A percentile compares a stretch with the other conserved stretches of the same genome.
phyloP scores from a whole-genome alignment of 64 coral and sea anemone genomes.

The Pocillopora verrucosa region DNA sequence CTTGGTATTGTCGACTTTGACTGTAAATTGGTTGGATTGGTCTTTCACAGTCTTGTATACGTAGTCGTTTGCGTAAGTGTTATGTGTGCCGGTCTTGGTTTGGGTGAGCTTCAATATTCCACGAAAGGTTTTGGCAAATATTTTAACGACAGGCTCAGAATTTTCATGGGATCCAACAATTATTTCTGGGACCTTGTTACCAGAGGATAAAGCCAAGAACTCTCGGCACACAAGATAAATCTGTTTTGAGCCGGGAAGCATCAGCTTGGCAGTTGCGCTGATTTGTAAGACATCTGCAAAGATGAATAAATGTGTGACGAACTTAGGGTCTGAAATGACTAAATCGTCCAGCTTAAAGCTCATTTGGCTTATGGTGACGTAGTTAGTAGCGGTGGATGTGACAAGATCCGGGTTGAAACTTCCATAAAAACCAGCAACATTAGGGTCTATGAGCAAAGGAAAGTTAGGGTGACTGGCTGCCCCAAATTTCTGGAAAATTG shows the following conservation, averaged over 20 bases:
- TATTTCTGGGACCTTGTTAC: conserved; percentile 40
- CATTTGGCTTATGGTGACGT: conserved; percentile 49
- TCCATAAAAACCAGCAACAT: conserved; percentile 19
- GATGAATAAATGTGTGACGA: conserved; percentile 54
- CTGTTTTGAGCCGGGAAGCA: conserved; percentile 25
- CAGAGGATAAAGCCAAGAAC: conserved; percentile 42
- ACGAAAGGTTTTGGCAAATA: conserved; percentile 45
- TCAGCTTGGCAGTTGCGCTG: conserved; percentile 21
- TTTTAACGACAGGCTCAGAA: conserved; percentile 43
- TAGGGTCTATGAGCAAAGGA: background rate
- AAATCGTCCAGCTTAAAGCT: conserved; percentile 41
- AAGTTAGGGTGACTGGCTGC: conserved; percentile 27
- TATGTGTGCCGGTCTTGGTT: conserved; percentile 29
- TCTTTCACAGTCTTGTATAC: conserved; percentile 43
- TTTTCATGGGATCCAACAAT: conserved; percentile 34
- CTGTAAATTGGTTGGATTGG: conserved; percentile 1
- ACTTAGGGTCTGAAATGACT: conserved; percentile 41
- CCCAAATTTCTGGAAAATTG: conserved; percentile 55
- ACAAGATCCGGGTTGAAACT: conserved; percentile 64
- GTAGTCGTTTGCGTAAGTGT: conserved; percentile 40
- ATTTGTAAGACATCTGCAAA: conserved; percentile 54
- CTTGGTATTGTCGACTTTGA: conserved; percentile 31
- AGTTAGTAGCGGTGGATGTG: conserved; percentile 49
- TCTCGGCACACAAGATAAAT: conserved; percentile 53
- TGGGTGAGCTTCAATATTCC: conserved; percentile 54